Conservation (phyloP, 2,797 vertebrate species). For the Pseudotriccus pelzelni region DNA sequence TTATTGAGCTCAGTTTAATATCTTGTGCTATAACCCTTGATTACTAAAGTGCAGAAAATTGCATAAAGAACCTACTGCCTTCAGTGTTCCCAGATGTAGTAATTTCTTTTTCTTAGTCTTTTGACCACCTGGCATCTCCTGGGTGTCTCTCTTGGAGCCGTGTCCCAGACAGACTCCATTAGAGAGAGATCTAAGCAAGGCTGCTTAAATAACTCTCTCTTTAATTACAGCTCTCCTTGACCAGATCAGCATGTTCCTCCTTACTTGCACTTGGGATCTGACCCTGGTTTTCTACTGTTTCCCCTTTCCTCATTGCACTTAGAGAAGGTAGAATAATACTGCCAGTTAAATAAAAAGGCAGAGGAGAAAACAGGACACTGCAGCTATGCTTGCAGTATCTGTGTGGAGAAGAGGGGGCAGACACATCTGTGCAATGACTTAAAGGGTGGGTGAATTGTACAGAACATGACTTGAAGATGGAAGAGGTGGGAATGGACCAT, state of each 20-base stretch:
- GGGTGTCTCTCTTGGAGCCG: background rate
- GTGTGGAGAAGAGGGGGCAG: background rate
- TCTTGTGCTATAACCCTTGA: background rate
- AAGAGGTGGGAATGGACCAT: background rate
- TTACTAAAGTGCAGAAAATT: background rate
- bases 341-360: background rate
- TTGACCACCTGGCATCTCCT: background rate
- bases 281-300: background rate
- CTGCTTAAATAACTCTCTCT: background rate
- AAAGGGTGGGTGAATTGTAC: background rate
- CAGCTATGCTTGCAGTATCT: too few species aligned
- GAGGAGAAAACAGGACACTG: background rate
- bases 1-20: background rate
- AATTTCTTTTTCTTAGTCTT: background rate
- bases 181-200: background rate
- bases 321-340: background rate
- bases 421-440: background rate
- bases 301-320: background rate
- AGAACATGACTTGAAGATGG: background rate
- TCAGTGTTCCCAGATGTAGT: background rate
- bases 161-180: background rate
- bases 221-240: background rate
- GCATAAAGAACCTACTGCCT: background rate
- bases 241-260: background rate
- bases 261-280: background rate